These are phyloP conservation scores for Crossoptilon crossoptilon DNA, from an alignment of 2,797 vertebrate genomes.

Conservation along the genomic window DNA sequence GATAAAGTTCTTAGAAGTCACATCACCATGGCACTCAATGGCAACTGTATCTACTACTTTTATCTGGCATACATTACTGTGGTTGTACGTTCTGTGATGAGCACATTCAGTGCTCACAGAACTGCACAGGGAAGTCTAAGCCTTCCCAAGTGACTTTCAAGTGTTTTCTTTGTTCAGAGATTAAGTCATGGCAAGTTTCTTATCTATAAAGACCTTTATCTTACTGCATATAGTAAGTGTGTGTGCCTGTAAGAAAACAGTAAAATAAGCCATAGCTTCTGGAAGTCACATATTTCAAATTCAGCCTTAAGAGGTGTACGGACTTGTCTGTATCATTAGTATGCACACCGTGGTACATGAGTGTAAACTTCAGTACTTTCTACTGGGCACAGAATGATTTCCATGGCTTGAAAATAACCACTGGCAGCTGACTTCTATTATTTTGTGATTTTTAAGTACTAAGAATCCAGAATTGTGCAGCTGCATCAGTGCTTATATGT, in stretches of 20 bases:
- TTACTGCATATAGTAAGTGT: not conserved
- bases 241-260: not conserved
- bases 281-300: not conserved
- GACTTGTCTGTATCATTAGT: not conserved
- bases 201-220: not conserved
- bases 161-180: not conserved
- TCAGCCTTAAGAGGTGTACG: not conserved
- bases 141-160: not conserved
- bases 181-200: not conserved
- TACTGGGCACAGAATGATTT: not conserved
- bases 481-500: not conserved
- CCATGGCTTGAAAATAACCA: not conserved
- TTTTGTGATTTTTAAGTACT: not conserved
- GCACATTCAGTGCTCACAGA: not conserved
- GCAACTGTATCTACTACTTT: not conserved
- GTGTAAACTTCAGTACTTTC: rapidly evolving
- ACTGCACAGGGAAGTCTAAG: not conserved
- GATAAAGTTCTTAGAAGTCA: not conserved
- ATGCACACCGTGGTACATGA: not conserved
- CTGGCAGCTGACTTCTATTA: not conserved
- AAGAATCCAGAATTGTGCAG: not conserved
- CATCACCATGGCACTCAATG: not conserved
- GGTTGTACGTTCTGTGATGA: not conserved
- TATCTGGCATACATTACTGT: not conserved
- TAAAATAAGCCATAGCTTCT: not conserved